Evolutionary conservation across 2,797 vertebrate species (phyloP), one percentile per base, ranked within the genome.

Genomic region (Lerista edwardsae): DNA sequence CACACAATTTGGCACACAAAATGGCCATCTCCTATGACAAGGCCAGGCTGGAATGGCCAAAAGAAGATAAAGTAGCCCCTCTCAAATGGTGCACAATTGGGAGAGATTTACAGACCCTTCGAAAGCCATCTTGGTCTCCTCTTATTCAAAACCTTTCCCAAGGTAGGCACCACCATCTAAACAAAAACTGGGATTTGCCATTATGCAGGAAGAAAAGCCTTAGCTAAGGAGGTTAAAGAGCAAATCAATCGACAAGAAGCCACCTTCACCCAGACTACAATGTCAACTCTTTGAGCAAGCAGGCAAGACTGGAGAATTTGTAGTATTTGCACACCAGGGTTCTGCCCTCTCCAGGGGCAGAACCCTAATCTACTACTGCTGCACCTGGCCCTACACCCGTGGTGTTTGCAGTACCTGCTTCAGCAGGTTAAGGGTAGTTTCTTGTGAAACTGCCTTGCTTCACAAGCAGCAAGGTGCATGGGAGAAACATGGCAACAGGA

Each of bases 281-380:
- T 12, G 9, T 31, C 29, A n/a, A 21, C 71, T 76, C 75, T 74
- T 44, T 51, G 47, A 51, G 47, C 47, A 89, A 76, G 84, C 69
- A 57, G 57, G 83, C 68, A 78, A 51, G 41, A 51, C 67, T 79
- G 64, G 81, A 57, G 65, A 78, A 68, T 84, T 90, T 83, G 36
- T 86, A 19, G 80, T 80, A 71, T 86, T 82, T 82, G 11, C 74
- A 84, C 79, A 86, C 75, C 44, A 14, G 78, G 44, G 78, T 80
- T 85, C 88, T 89, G 87, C 88, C 87, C 79, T 75, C 2, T 57
- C 31, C 19, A 82, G 80, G 87, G 86, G n/a, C n/a, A 89, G 84
- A 62, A 75, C 23, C 51, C 51, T 55, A 79, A 59, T 23, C 59
- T 55, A 68, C 72, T 74, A 68, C 29, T 75, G 12, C 27, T 31